Evolutionary conservation across 2,888 invertebrate genomes (phyloP).

Genomic region (Eristalis arbustorum): DNA sequence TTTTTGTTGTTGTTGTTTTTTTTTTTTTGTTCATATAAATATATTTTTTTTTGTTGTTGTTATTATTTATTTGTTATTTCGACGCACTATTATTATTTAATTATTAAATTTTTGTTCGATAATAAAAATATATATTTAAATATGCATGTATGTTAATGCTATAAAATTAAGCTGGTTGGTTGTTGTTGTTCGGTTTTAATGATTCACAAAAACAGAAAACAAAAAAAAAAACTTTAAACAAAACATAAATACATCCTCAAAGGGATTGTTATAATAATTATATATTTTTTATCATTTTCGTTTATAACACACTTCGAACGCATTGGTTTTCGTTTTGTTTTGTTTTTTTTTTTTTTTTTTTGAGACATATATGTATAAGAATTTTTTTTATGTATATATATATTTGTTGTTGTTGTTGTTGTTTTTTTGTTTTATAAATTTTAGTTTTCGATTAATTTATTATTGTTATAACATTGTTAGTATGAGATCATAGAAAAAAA

Average conservation of each 20-base stretch:
- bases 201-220: background rate
- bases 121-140: slow-evolving; percentile 43
- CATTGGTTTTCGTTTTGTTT: background rate
- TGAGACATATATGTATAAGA: slow-evolving; percentile 3
- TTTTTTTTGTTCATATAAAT: slow-evolving; percentile 46
- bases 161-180: slow-evolving; percentile 9
- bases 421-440: background rate
- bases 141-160: slow-evolving; percentile 17
- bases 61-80: slow-evolving; percentile 6
- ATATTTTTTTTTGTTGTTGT: slow-evolving; percentile 32
- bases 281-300: background rate
- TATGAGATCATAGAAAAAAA: slow-evolving; percentile 61
- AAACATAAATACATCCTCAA: background rate
- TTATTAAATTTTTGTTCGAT: slow-evolving; percentile 11
- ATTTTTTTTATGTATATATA: background rate
- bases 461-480: slow-evolving; percentile 48
- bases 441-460: slow-evolving; percentile 34
- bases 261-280: background rate
- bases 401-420: background rate
- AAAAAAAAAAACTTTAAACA: background rate
- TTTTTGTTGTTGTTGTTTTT: slow-evolving; percentile 63
- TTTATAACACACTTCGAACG: slow-evolving; percentile 6
- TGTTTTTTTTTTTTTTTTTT: slow-evolving; percentile 1
- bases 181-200: background rate
- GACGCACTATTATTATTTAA: slow-evolving; percentile 12